Base-by-base conservation (phyloP, 2,888 invertebrate genomes). In the Agapetus fuscipes region DNA sequence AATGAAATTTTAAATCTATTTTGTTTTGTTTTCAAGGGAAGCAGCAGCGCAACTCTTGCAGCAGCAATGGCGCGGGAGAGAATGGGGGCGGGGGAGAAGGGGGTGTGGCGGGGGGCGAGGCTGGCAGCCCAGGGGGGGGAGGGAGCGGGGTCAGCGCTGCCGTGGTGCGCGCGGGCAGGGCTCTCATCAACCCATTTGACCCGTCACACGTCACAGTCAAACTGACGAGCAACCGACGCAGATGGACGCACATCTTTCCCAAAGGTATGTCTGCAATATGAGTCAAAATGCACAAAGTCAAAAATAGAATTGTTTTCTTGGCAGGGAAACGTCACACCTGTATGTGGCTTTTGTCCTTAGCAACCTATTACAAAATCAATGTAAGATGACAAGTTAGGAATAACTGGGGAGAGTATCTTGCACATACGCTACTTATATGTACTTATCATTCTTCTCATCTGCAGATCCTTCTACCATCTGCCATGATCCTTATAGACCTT, bases 241-340 rank as follows among this genome's bases (percentile, higher is more conserved):
- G 97, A 39, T 98, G 98, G 98, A 95, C 95, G 1, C 97, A 98
- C 61, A 96, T 96, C 53, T 98, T 98, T 61, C 97, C 97, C 2
- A 88, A 89, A 71, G 83, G 83, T 79, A 6, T 20, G n/a, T n/a
- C n/a, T n/a, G n/a, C n/a, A n/a, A n/a, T n/a, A n/a, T n/a, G n/a
- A n/a, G n/a, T n/a, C n/a, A n/a, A n/a, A n/a, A n/a, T n/a, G n/a
- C n/a, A n/a, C n/a, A n/a, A n/a, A n/a, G n/a, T n/a, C n/a, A n/a
- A n/a, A n/a, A n/a, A n/a, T n/a, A n/a, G n/a, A n/a, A n/a, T n/a
- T n/a, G n/a, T 9, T 36, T 29, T 3, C 17, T 26, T 29, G 14
- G 6, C 30, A 29, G 6, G 12, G n/a, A n/a, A n/a, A n/a, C n/a
- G n/a, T n/a, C n/a, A n/a, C n/a, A n/a, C n/a, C n/a, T n/a, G n/a